phyloP scores from a whole-genome alignment of 2,888 invertebrate genomes.

The Pilophorus perplexus region DNA sequence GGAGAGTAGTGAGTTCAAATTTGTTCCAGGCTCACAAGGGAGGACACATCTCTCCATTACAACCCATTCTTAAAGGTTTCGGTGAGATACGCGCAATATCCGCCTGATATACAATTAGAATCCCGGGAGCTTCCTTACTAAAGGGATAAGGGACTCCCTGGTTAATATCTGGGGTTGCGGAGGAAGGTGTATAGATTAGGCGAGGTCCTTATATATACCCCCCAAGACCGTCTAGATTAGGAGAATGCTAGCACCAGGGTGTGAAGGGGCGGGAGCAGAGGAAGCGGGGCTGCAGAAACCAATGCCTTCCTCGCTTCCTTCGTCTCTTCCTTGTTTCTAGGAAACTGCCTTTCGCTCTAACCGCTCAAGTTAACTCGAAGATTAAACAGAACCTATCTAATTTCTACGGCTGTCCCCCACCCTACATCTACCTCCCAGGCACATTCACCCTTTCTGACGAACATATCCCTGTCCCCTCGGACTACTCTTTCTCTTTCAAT shows the following conservation, averaged over 20 bases:
- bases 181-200: slow-evolving; percentile 35
- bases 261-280: not conserved
- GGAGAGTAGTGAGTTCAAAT: not conserved
- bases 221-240: slow-evolving; percentile 24
- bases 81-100: slow-evolving; percentile 36
- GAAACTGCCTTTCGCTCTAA: slow-evolving; percentile 12
- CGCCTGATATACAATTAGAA: slow-evolving; percentile 35
- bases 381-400: slow-evolving; percentile 39
- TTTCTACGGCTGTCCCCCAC: slow-evolving; percentile 2
- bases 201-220: slow-evolving; percentile 22
- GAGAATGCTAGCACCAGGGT: slow-evolving; percentile 28
- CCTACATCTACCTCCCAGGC: not conserved
- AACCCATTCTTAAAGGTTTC: not conserved
- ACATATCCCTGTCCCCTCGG: slow-evolving; percentile 1
- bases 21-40: not conserved
- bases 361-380: slow-evolving; percentile 33
- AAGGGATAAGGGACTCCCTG: slow-evolving; percentile 28
- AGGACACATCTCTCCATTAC: not conserved
- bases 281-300: slow-evolving; percentile 22
- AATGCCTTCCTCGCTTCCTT: slow-evolving; percentile 1
- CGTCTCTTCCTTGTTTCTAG: too few relatives aligned
- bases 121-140: slow-evolving; percentile 20
- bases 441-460: slow-evolving; percentile 4
- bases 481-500: too few relatives aligned
- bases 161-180: slow-evolving; percentile 28